These are phyloP conservation scores for Erebia ligea DNA, from an alignment of 2,888 invertebrate species.

Conservation along the genomic window DNA sequence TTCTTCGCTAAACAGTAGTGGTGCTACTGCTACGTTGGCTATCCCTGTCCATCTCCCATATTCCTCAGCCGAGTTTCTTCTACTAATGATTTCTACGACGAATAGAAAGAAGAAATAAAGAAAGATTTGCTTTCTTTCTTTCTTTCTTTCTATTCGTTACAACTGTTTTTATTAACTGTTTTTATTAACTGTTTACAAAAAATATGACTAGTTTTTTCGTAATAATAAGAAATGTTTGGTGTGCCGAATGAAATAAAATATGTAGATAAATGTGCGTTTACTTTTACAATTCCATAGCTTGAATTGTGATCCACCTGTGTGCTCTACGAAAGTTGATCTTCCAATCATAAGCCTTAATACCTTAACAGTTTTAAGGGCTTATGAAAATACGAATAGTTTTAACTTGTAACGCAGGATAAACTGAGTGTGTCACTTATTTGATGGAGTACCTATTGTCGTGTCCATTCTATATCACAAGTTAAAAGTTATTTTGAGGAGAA, in stretches of 20 bases:
- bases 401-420: not conserved
- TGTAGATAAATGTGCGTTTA: not conserved
- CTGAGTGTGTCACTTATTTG: not conserved
- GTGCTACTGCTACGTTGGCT: too few relatives aligned
- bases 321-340: slow-evolving; percentile 14
- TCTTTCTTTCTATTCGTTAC: too few relatives aligned
- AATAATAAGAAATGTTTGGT: not conserved
- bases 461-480: not conserved
- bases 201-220: too few relatives aligned
- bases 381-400: not conserved
- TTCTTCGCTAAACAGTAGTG: too few relatives aligned
- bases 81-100: too few relatives aligned
- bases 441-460: not conserved
- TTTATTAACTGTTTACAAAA: too few relatives aligned
- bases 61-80: too few relatives aligned
- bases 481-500: not conserved
- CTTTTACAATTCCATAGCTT: not conserved
- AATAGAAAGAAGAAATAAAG: too few relatives aligned
- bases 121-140: too few relatives aligned
- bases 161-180: too few relatives aligned
- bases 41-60: too few relatives aligned
- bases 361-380: not conserved
- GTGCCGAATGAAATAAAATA: not conserved
- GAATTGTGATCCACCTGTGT: slow-evolving; percentile 16
- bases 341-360: slow-evolving; percentile 3